Evolutionary conservation across 2,113 vertebrate species (phyloP), one percentile per base, ranked within the genome.

Genomic region (Hyperopisus bebe): DNA sequence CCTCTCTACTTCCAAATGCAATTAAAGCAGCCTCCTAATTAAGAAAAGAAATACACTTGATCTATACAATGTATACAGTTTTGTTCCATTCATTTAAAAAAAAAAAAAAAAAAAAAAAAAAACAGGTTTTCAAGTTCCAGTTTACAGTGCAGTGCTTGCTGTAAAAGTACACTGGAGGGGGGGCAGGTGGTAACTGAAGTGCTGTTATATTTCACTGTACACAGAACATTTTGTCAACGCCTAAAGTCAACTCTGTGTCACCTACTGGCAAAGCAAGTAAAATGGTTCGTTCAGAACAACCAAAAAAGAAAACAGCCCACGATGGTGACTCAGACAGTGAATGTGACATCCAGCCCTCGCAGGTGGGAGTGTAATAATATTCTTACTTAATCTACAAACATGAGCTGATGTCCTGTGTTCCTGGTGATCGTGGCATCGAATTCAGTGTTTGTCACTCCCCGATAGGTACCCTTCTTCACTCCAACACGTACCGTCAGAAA

Each of bases 331-430:
- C 82, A 7, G 90, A 90, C 3, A 24, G 35, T 44, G 89, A 90
- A 62, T 66, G 82, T 51, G 90, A 92, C 70, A 92, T 90, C 84
- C 88, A 90, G 13, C 90, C 91, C 13, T 89, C 91, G 48, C 92
- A 93, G 91, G 91, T 92, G 42, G 86, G 7, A 19, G 3, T 62
- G 47, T 46, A 48, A 39, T 83, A 44, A 15, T 82, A 42, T 7
- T 21, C 15, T 62, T 17, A 1, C 13, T 8, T 58, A 55, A 51
- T 58, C 10, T 53, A 84, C 21, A 44, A 82, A 44, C 19, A 6
- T 46, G 82, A 44, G 15, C 82, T 46, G 11, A 19, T 46, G 39
- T 70, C 11, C n/a, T n/a, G 39, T 62, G 27, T 44, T 44, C 31
- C 21, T 44, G 53, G 10, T 44, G 58, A 27, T 51, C 15, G 3